A percentile compares a stretch with the other conserved stretches of the same genome.
These are phyloP conservation scores for Cheilosia pagana DNA, from an alignment of 2,888 invertebrate species.

Conservation along the genomic window DNA sequence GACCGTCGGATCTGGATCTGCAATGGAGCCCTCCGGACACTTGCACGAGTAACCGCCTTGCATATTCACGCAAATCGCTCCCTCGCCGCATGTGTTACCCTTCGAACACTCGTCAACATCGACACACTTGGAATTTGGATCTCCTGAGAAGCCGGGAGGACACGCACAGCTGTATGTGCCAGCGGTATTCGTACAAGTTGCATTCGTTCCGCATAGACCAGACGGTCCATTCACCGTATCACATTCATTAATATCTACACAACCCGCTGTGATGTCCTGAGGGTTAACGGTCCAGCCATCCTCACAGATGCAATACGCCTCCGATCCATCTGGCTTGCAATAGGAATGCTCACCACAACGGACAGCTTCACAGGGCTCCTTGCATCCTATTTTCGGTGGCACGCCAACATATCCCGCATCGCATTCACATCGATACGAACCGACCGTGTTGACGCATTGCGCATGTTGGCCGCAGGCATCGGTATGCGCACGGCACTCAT, in stretches of 20 bases:
- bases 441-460: slow-evolving; percentile 90
- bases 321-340: slow-evolving; percentile 94
- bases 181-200: slow-evolving; percentile 91
- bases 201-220: slow-evolving; percentile 93
- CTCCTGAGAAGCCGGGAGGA: slow-evolving; percentile 93
- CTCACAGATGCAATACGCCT: slow-evolving; percentile 96
- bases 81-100: slow-evolving; percentile 89
- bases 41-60: slow-evolving; percentile 91
- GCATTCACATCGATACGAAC: slow-evolving; percentile 93
- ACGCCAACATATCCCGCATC: slow-evolving; percentile 92
- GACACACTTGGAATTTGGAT: slow-evolving; percentile 91
- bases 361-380: slow-evolving; percentile 96
- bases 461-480: slow-evolving; percentile 91
- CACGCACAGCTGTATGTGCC: slow-evolving; percentile 93
- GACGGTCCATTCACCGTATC: slow-evolving; percentile 90
- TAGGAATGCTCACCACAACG: slow-evolving; percentile 94
- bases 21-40: slow-evolving; percentile 92
- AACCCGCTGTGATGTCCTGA: slow-evolving; percentile 93
- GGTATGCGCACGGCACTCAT: slow-evolving; percentile 88
- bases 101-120: slow-evolving; percentile 93
- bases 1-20: slow-evolving; percentile 92
- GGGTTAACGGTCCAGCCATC: slow-evolving; percentile 97
- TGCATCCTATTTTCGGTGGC: slow-evolving; percentile 91
- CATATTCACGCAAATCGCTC: slow-evolving; percentile 91
- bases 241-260: slow-evolving; percentile 96